Base-by-base conservation (phyloP, 2,797 vertebrate genomes). In the Tarsius wallacei region DNA sequence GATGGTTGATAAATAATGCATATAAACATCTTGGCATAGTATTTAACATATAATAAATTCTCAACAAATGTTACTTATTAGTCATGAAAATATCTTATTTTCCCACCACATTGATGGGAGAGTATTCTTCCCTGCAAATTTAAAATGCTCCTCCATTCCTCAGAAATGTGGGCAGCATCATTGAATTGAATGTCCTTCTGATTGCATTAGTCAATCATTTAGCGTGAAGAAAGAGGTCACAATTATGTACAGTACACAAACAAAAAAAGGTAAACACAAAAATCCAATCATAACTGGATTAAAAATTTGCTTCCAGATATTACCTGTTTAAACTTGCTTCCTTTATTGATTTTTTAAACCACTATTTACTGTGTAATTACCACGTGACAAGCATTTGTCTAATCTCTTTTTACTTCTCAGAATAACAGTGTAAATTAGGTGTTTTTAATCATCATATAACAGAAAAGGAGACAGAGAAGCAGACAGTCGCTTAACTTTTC, bases 231-330 rank as follows among this genome's bases (percentile, higher is more conserved):
- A 78, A 70, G 19, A 68, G 21, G 17, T 19, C 16, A 0, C 42
- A 4, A 31, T 49, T 47, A 31, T 61, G 9, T 17, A 68, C 59
- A 28, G 2, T 11, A 87, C 31, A 51, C 47, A 73, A 21, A 2
- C 26, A n/a, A 78, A 21, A 12, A 81, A 82, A 77, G 24, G 26
- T 22, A 24, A 85, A 28, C 49, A 10, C 22, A 31, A 82, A 63
- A 53, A 51, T 36, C 7, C 21, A 74, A 7, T 55, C 57, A 19
- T 12, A 74, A 78, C 2, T 59, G 31, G 73, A 55, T 84, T 53
- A 71, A 93, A 63, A 73, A 7, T 42, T 77, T 61, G 42, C 19
- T 61, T 93, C 70, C 59, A 63, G 42, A 84, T 70, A 33, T 33
- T 47, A 55, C 2, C 61, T 57, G 4, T 88, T 59, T 68, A 42